Conservation (phyloP, 2,888 invertebrate genomes). For the Lasius fuliginosus region DNA sequence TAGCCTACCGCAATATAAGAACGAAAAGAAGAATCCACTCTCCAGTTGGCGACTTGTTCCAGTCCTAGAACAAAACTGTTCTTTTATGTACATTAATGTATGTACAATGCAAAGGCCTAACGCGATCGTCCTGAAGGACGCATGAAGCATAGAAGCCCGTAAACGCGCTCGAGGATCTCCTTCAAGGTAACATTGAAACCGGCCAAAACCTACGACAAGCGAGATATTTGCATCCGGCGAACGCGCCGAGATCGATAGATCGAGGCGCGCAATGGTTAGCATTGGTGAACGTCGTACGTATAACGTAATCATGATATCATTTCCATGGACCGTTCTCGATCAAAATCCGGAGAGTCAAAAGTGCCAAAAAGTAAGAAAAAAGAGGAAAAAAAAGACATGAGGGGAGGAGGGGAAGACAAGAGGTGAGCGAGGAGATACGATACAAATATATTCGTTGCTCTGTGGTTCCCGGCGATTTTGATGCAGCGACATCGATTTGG, state of each 20-base stretch:
- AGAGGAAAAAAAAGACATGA: background rate
- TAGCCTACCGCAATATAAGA: background rate
- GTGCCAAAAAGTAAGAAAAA: background rate
- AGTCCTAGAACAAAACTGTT: slow-evolving; percentile 35
- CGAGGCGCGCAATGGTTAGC: background rate
- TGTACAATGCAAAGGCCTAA: slow-evolving; percentile 43
- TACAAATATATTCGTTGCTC: slow-evolving; percentile 73
- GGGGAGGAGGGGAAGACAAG: background rate
- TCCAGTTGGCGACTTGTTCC: background rate
- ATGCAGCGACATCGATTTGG: slow-evolving; percentile 76
- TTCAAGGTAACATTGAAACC: slow-evolving; percentile 57
- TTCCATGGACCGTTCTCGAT: slow-evolving; percentile 38
- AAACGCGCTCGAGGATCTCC: slow-evolving; percentile 45
- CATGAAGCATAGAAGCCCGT: slow-evolving; percentile 27
- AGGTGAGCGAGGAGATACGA: slow-evolving; percentile 25
- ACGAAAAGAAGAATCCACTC: background rate
- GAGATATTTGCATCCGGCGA: slow-evolving; percentile 43
- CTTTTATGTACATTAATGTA: slow-evolving; percentile 41
- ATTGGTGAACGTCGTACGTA: slow-evolving; percentile 1
- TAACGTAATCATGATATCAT: slow-evolving; percentile 32
- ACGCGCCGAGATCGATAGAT: slow-evolving; percentile 13
- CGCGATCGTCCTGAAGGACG: slow-evolving; percentile 52
- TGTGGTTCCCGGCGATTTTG: slow-evolving; percentile 62
- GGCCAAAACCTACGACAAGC: slow-evolving; percentile 65
- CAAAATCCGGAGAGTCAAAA: background rate